phyloP scores from a whole-genome alignment of 2,797 vertebrate species.

The Lithobates sylvaticus region DNA sequence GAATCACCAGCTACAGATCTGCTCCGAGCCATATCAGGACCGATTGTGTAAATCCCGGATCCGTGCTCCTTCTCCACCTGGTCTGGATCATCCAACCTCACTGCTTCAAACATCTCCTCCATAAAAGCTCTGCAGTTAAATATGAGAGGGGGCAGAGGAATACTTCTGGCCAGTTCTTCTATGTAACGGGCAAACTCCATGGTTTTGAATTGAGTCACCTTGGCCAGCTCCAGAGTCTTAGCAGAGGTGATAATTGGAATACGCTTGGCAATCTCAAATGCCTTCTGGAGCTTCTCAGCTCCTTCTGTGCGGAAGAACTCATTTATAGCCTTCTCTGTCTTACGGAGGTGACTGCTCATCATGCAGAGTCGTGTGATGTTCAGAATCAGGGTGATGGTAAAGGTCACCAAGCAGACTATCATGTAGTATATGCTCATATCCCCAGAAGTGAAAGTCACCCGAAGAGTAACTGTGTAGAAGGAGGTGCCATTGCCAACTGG shows the following conservation, averaged over 20 bases:
- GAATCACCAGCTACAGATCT: slow-evolving; percentile 74
- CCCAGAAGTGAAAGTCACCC: slow-evolving; percentile 85
- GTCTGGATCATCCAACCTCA: slow-evolving; percentile 72
- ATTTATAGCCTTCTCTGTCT: slow-evolving; percentile 92
- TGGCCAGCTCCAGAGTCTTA: slow-evolving; percentile 92
- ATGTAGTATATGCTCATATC: slow-evolving; percentile 93
- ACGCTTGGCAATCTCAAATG: slow-evolving; percentile 93
- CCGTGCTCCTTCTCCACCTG: slow-evolving; percentile 68
- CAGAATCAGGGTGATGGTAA: slow-evolving; percentile 87
- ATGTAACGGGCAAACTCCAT: slow-evolving; percentile 94
- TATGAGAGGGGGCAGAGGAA: slow-evolving; percentile 92
- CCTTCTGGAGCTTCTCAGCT: slow-evolving; percentile 93
- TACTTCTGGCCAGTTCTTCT: slow-evolving; percentile 90
- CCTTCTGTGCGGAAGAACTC: slow-evolving; percentile 96
- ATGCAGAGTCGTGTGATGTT: slow-evolving; percentile 91
- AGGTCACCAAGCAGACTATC: slow-evolving; percentile 88
- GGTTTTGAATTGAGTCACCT: slow-evolving; percentile 95
- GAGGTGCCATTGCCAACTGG: slow-evolving; percentile 58
- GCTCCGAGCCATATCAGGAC: slow-evolving; percentile 72
- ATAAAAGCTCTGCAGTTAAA: slow-evolving; percentile 83
- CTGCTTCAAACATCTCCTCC: slow-evolving; percentile 81
- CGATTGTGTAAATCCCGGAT: slow-evolving; percentile 69
- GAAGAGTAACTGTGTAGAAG: slow-evolving; percentile 85
- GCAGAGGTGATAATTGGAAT: slow-evolving; percentile 94
- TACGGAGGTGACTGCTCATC: slow-evolving; percentile 93